Conservation (phyloP, 1,140 invertebrate genomes). For the Scaptomyza pallida region DNA sequence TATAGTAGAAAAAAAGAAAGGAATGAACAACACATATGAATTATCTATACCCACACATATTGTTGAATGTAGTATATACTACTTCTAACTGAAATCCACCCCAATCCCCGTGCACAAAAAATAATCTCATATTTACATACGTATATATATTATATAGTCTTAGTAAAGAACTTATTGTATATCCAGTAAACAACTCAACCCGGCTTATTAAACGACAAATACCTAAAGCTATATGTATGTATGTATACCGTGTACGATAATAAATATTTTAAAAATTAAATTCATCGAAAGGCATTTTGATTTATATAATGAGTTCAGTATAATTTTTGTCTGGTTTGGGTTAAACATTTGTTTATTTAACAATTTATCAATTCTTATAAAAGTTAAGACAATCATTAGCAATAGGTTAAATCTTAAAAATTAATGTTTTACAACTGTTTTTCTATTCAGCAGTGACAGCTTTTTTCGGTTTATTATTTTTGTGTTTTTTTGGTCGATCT, state of each 20-base stretch:
- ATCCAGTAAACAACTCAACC: conserved; percentile 68
- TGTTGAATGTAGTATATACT: conserved; percentile 52
- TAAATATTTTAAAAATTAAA: conserved; percentile 75
- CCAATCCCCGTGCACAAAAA: conserved; percentile 44
- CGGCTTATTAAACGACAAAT: conserved; percentile 64
- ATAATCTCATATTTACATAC: conserved; percentile 57
- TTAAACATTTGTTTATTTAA: conserved; percentile 15
- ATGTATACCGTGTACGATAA: conserved; percentile 78
- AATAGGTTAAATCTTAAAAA: not conserved
- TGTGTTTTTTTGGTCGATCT: conserved; percentile 10
- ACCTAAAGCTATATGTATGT: conserved; percentile 66
- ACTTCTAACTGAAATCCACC: conserved; percentile 23
- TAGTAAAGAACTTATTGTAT: conserved; percentile 67
- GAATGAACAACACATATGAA: conserved; percentile 70
- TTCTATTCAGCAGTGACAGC: not conserved
- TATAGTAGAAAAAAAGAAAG: not conserved
- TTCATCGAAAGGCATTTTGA: too few relatives aligned
- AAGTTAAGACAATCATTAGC: conserved; percentile 14
- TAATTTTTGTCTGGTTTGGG: not conserved
- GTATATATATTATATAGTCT: conserved; percentile 50
- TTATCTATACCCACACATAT: conserved; percentile 56
- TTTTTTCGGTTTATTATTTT: conserved; percentile 10
- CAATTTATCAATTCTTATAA: conserved; percentile 14
- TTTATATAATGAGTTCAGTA: too few relatives aligned
- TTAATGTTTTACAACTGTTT: not conserved